Evolutionary conservation across 1,140 invertebrate species (phyloP).

Genomic region (Drosophila kanapiae): DNA sequence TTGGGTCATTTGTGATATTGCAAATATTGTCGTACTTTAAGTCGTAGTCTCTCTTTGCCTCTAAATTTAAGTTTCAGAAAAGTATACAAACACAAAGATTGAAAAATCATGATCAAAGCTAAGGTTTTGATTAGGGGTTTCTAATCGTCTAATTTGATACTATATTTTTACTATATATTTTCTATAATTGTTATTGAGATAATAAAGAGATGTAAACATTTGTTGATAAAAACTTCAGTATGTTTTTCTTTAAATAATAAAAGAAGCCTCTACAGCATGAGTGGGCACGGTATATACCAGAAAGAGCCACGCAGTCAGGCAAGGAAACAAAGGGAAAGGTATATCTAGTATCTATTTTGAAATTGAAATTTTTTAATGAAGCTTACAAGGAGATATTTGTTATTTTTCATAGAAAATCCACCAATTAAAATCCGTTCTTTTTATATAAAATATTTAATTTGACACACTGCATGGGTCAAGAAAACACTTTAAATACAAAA

Average conservation of each 20-base stretch:
- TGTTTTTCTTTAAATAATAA: too few species aligned
- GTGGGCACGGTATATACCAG: too few species aligned
- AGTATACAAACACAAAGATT: conserved; percentile 21
- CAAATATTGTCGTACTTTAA: conserved; percentile 68
- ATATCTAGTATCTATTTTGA: too few species aligned
- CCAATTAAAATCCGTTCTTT: background rate
- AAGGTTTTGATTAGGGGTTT: conserved; percentile 46
- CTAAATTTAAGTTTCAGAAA: conserved; percentile 41
- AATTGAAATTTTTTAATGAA: too few species aligned
- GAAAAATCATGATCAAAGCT: conserved; percentile 19
- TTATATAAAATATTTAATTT: conserved; percentile 66
- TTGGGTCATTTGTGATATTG: conserved; percentile 83
- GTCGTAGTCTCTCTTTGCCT: conserved; percentile 46
- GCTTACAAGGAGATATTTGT: too few species aligned
- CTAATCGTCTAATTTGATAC: conserved; percentile 40
- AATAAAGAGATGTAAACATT: conserved; percentile 32
- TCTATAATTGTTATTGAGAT: conserved; percentile 51
- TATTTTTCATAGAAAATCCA: too few species aligned
- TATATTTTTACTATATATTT: conserved; percentile 37
- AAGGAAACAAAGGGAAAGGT: too few species aligned
- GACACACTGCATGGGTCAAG: conserved; percentile 19
- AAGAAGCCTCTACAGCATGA: too few species aligned
- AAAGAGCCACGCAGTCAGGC: too few species aligned
- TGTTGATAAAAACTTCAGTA: conserved; percentile 4
- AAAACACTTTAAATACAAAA: conserved; percentile 43